Evolutionary conservation across 2,888 invertebrate species (phyloP).

Genomic region (Lysandra coridon): DNA sequence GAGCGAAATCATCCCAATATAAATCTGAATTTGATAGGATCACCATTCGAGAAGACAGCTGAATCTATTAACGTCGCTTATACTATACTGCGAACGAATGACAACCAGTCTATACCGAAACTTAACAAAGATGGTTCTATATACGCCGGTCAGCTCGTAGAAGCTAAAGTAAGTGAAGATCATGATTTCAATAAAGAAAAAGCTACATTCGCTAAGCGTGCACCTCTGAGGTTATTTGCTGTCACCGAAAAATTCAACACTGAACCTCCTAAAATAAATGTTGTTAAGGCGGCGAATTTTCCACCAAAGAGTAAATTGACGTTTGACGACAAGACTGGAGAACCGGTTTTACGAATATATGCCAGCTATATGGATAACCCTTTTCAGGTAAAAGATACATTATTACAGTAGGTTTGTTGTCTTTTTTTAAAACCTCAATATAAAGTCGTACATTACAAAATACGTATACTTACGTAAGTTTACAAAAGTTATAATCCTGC

Average conservation of each 20-base stretch:
- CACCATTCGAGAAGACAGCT: constrained; percentile 61
- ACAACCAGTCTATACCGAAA: constrained; percentile 52
- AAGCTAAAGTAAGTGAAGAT: constrained; percentile 69
- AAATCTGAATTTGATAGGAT: constrained; percentile 59
- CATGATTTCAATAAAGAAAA: constrained; percentile 68
- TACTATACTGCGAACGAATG: constrained; percentile 60
- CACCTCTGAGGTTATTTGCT: constrained; percentile 61
- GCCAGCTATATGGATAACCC: constrained; percentile 69
- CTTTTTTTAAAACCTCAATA: neutral
- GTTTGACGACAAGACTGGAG: constrained; percentile 70
- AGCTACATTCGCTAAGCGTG: constrained; percentile 56
- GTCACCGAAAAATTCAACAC: constrained; percentile 54
- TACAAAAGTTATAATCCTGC: neutral
- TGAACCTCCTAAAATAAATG: constrained; percentile 51
- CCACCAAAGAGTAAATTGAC: constrained; percentile 70
- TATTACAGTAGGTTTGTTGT: neutral
- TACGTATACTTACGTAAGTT: too few species aligned
- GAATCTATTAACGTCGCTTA: constrained; percentile 68
- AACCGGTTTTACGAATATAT: constrained; percentile 79
- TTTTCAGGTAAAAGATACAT: constrained; percentile 53
- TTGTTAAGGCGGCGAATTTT: constrained; percentile 68
- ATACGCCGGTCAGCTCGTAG: constrained; percentile 70
- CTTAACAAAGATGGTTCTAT: constrained; percentile 60
- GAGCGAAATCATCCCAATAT: constrained; percentile 53
- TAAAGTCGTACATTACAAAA: neutral